These are phyloP conservation scores for Notospermus geniculatus DNA, from an alignment of 1,140 invertebrate species.

Conservation along the genomic window DNA sequence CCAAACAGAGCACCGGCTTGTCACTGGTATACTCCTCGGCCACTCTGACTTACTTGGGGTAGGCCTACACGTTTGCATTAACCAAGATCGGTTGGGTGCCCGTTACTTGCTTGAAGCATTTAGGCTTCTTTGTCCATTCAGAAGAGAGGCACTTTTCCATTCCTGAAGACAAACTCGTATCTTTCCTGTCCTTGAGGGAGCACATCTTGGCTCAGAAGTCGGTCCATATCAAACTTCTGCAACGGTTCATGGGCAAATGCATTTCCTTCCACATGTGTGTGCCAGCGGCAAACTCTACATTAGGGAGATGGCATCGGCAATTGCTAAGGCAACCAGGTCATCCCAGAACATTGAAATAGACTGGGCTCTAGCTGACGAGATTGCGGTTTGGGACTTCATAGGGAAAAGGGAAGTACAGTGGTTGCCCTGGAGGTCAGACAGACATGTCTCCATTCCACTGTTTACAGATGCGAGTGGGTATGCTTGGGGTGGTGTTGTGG, in stretches of 20 bases:
- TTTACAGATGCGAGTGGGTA: not conserved
- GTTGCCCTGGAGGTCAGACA: not conserved
- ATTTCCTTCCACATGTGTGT: slow-evolving; percentile 2
- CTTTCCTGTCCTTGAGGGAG: not conserved
- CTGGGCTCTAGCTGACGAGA: not conserved
- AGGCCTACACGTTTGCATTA: not conserved
- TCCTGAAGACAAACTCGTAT: not conserved
- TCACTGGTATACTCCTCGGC: not conserved
- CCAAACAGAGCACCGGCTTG: not conserved
- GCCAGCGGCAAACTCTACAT: slow-evolving; percentile 4
- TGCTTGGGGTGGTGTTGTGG: not conserved
- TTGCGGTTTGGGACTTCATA: not conserved
- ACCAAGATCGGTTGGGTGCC: not conserved
- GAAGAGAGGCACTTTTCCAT: not conserved
- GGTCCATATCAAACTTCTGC: slow-evolving; percentile 6
- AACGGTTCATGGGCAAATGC: slow-evolving; percentile 4
- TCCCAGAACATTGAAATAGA: not conserved
- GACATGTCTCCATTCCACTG: slow-evolving; percentile 3
- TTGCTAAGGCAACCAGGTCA: slow-evolving; percentile 6
- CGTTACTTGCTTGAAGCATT: slow-evolving; percentile 1
- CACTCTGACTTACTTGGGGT: not conserved
- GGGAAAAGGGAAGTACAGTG: not conserved
- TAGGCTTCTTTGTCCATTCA: slow-evolving; percentile 1
- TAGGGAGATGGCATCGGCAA: not conserved
- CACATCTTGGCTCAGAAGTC: not conserved